These are phyloP conservation scores for Epizoanthus rinbou DNA, from an alignment of 92 coral and sea anemone genomes.

Conservation along the genomic window DNA sequence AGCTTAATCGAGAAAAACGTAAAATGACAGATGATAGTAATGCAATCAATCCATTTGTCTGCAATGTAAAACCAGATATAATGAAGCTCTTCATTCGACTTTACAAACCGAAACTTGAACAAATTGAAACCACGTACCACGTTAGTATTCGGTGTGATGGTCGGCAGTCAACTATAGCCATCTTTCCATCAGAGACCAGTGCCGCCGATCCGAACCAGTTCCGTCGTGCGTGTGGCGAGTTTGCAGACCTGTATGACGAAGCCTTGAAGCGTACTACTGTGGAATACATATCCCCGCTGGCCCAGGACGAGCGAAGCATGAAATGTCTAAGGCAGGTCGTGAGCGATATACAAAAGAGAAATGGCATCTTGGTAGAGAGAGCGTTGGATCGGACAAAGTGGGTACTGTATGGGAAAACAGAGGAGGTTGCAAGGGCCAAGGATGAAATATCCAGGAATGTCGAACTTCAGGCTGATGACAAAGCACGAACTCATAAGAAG, in stretches of 20 bases:
- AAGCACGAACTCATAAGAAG: background rate
- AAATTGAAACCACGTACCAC: background rate
- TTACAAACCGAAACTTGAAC: conserved; percentile 16
- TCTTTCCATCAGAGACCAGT: background rate
- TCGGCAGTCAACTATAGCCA: background rate
- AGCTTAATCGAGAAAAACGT: background rate
- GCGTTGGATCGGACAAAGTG: conserved; percentile 23
- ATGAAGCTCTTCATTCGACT: conserved; percentile 30
- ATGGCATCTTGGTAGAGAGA: conserved; percentile 18
- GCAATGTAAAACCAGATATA: conserved; percentile 23
- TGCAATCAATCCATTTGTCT: background rate
- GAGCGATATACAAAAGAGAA: conserved; percentile 18
- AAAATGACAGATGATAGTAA: background rate
- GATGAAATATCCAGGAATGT: conserved; percentile 7
- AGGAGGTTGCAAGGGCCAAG: background rate
- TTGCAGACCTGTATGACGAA: conserved; percentile 22
- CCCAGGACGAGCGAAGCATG: background rate
- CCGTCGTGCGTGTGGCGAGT: conserved; percentile 14
- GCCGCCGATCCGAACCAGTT: background rate
- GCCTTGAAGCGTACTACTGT: conserved; percentile 1
- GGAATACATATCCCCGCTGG: background rate
- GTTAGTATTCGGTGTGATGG: conserved; percentile 24
- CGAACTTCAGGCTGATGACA: background rate
- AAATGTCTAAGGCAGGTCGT: conserved; percentile 7
- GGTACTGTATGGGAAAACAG: conserved; percentile 26